A percentile compares a stretch with the other conserved stretches of the same genome.
Evolutionary conservation across 2,888 invertebrate genomes (phyloP).

Genomic region (Deilephila elpenor): DNA sequence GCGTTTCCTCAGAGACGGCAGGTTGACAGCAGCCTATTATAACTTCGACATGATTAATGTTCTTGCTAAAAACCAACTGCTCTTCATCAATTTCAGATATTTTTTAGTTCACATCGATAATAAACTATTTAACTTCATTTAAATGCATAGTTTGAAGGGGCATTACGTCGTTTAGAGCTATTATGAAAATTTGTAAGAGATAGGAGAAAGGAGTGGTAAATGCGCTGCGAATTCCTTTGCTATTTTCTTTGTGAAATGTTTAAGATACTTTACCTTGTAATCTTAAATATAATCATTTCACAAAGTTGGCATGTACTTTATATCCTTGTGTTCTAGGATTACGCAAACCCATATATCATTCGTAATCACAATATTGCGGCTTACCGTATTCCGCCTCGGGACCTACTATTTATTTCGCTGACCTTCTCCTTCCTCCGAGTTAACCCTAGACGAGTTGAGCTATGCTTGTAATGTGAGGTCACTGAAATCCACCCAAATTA

Average conservation of each 20-base stretch:
- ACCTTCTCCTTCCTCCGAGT: conserved; percentile 21
- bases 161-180: conserved; percentile 5
- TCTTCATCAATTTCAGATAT: background rate
- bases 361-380: conserved; percentile 14
- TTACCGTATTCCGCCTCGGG: conserved; percentile 1
- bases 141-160: conserved; percentile 6
- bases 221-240: background rate
- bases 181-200: conserved; percentile 16
- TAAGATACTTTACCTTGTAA: background rate
- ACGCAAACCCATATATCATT: background rate
- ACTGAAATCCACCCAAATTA: conserved; percentile 25
- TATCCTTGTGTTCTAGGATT: background rate
- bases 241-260: background rate
- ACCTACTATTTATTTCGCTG: conserved; percentile 22
- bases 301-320: background rate
- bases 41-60: conserved; percentile 54
- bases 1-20: conserved; percentile 43
- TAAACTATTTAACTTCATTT: conserved; percentile 17
- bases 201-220: background rate
- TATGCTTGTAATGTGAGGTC: conserved; percentile 27
- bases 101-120: conserved; percentile 13
- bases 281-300: background rate
- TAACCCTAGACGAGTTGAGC: conserved; percentile 26
- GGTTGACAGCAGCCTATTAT: conserved; percentile 59
- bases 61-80: conserved; percentile 43